Conservation (phyloP, 2,113 vertebrate species). For the Corydoras maculifer region DNA sequence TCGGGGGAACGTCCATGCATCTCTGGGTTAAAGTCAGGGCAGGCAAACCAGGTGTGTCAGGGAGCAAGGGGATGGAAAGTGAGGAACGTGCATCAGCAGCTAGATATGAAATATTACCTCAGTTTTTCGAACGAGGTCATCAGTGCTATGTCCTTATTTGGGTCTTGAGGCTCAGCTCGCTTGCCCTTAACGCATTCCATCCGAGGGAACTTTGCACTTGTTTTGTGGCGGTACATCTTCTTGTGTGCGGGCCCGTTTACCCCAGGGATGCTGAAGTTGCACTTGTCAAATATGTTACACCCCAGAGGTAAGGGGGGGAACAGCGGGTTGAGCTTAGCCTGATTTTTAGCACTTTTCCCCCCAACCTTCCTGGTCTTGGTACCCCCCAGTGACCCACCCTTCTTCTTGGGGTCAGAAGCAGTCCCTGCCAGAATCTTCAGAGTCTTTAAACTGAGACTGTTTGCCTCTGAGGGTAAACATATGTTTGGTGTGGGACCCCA, state of each 20-base stretch:
- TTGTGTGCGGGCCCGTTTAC: constrained; percentile 92
- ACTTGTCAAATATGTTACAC: constrained; percentile 88
- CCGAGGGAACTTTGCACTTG: constrained; percentile 90
- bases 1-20: constrained; percentile 86
- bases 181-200: constrained; percentile 97
- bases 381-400: constrained; percentile 69
- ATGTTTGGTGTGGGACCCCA: constrained; percentile 85
- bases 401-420: constrained; percentile 89
- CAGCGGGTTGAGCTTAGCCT: constrained; percentile 75
- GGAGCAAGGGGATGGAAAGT: constrained; percentile 54
- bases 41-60: constrained; percentile 58
- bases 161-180: constrained; percentile 60
- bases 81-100: constrained; percentile 79
- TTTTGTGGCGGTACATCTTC: constrained; percentile 99
- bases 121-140: constrained; percentile 98
- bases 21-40: constrained; percentile 77
- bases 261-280: constrained; percentile 85
- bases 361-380: constrained; percentile 81
- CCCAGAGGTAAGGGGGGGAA: constrained; percentile 76
- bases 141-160: constrained; percentile 89
- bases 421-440: constrained; percentile 96
- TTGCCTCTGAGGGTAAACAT: constrained; percentile 85
- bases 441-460: constrained; percentile 96
- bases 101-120: constrained; percentile 98
- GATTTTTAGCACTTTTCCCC: constrained; percentile 83